Evolutionary conservation across 2,113 vertebrate genomes (phyloP), one percentile per base, ranked within the genome.

Genomic region (Jacana jacana): DNA sequence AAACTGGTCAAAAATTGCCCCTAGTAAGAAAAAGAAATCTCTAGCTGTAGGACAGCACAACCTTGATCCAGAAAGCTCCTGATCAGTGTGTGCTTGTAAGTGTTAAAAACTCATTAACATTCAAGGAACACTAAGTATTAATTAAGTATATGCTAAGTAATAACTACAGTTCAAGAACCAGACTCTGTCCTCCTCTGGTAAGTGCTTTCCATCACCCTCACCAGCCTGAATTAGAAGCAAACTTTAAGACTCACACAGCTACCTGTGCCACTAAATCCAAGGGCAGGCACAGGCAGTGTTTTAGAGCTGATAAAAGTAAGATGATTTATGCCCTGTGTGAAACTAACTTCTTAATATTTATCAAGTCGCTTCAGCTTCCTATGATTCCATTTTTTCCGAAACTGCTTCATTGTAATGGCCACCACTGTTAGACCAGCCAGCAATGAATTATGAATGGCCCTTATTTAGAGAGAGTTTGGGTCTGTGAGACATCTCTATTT

Each of bases 281-380:
- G 44, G 81, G n/a, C 40, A 82, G 63, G 14, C 44, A 65, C 19
- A 46, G 63, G 28, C 33, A 60, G n/a, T 17, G n/a, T 73, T 93
- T 82, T 23, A 83, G 71, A 86, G 60, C 61, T 68, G 71, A 81
- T 2, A 58, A 31, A 76, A 61, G 20, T 30, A 65, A 42, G 48
- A 44, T 90, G 48, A 90, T 78, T 94, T 94, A 69, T 35, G 11
- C 31, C 31, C 73, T 14, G 7, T 27, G 31, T 76, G 51, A 69
- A 37, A 63, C 31, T 40, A 49, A 64, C 33, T 75, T 91, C 52
- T 93, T 94, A 84, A 92, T 92, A 89, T 89, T 95, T 91, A 91
- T 81, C 92, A 89, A 88, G 66, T 85, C 0, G 0, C 46, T 76
- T 54, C 39, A 58, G 48, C 69, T 91, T 88, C 68, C 80, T 71